Evolutionary conservation across 2,888 invertebrate genomes (phyloP).

Genomic region (Sarcophaga subvicina): DNA sequence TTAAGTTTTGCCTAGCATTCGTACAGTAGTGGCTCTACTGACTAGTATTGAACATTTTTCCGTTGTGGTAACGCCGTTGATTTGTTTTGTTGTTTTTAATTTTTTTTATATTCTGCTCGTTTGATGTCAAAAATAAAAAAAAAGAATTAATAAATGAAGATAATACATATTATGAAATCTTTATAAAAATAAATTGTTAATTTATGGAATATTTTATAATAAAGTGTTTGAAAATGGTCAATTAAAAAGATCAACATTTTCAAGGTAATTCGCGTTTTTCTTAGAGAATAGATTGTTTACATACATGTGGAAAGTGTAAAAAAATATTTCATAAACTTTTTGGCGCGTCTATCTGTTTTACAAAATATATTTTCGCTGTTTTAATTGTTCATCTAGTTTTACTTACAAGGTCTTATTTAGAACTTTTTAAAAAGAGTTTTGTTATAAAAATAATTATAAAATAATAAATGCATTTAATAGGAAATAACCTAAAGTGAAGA

Average conservation of each 20-base stretch:
- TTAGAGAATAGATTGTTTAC: slow-evolving; percentile 42
- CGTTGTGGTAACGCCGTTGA: slow-evolving; percentile 63
- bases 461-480: neutral
- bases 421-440: neutral
- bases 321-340: slow-evolving; percentile 29
- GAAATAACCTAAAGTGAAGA: neutral
- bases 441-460: neutral
- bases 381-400: neutral
- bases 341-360: slow-evolving; percentile 52
- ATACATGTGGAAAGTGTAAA: slow-evolving; percentile 34
- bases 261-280: slow-evolving; percentile 26
- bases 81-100: slow-evolving; percentile 23
- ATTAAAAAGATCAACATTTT: neutral
- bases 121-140: slow-evolving; percentile 33
- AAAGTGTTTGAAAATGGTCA: slow-evolving; percentile 25
- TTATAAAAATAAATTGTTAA: slow-evolving; percentile 12
- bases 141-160: neutral
- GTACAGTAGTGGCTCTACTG: slow-evolving; percentile 70
- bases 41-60: slow-evolving; percentile 64
- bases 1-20: slow-evolving; percentile 71
- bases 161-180: neutral
- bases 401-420: neutral
- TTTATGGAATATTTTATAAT: neutral
- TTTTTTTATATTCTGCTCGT: neutral
- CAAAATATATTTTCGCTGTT: neutral